Percentiles rank a stretch among this genome's conserved stretches.
Evolutionary conservation across 2,797 vertebrate species (phyloP).

Genomic region (Huso huso): DNA sequence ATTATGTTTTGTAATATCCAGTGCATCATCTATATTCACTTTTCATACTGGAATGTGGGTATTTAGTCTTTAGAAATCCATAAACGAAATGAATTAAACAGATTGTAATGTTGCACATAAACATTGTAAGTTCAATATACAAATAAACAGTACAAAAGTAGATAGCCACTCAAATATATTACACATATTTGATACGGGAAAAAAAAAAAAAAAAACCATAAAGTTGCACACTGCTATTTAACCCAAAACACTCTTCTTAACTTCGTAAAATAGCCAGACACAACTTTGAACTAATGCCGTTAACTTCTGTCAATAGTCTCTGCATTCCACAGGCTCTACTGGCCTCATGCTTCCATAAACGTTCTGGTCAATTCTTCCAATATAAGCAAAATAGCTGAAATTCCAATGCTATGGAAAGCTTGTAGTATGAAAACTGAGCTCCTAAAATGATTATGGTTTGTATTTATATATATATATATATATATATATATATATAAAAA

Average conservation of each 20-base stretch:
- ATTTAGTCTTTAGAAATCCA: no score
- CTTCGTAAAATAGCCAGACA: constrained; percentile 18
- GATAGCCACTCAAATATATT: no score
- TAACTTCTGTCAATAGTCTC: constrained; percentile 45
- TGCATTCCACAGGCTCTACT: constrained; percentile 61
- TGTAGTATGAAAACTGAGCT: constrained; percentile 18
- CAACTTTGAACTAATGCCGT: constrained; percentile 50
- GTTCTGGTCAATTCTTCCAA: constrained; percentile 47
- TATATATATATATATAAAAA: no score
- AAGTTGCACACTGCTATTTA: no score
- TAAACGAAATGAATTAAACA: no score
- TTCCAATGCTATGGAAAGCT: constrained; percentile 48
- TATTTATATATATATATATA: no score
- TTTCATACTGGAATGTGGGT: constrained; percentile 26
- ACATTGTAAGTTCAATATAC: no score
- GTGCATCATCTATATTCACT: constrained; percentile 24
- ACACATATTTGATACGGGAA: no score
- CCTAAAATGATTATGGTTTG: constrained; percentile 19
- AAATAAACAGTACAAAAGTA: no score
- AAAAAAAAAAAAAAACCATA: no score
- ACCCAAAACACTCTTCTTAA: no score
- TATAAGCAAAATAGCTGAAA: constrained; percentile 57
- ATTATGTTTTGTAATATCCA: constrained; percentile 27
- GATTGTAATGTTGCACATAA: no score
- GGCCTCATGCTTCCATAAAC: constrained; percentile 50